Evolutionary conservation across 1,140 invertebrate genomes (phyloP), one percentile per base, ranked within the genome.

Genomic region (Magallana angulata): DNA sequence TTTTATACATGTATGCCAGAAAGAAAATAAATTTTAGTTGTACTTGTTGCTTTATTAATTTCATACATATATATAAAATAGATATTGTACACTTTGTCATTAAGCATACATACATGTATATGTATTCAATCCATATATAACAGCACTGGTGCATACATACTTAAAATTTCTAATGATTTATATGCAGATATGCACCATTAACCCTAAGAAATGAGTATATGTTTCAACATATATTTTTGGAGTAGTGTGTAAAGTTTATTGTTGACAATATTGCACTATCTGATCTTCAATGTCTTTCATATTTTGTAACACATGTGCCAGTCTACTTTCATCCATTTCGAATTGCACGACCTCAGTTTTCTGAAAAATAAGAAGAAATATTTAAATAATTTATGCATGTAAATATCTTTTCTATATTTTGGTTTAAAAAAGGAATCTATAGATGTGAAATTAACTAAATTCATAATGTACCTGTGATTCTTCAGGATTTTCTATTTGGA

Each of bases 241-340:
- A 48, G 36, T 48, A 48, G 36, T 48, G 36, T 48, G 36, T 48
- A 4, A 48, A 48, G 36, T 48, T 48, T 58, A 92, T 85, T 92
- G 89, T 87, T 92, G 89, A 87, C 90, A 90, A 87, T 92, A 90
- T 82, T 92, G 91, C 57, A 90, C 90, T 24, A 94, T 93, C 86
- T 93, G 89, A 86, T 91, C 83, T 87, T 93, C 92, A 82, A 94
- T 94, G 57, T 93, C 93, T 80, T 93, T 90, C 92, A 94, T 92
- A 88, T 89, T 93, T 85, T 88, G 64, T 86, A 94, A 87, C 30
- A 94, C 90, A 85, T 85, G 85, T 60, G 84, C 30, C 11, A 94
- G 81, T 84, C 90, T 92, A 6, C 88, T 86, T 82, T 94, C 93
- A 90, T 92, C 92, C 92, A 94, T 92, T 85, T 94, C 93, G 92